Conservation (phyloP, 2,888 invertebrate species). For the Ptycholaimellus sp. region DNA sequence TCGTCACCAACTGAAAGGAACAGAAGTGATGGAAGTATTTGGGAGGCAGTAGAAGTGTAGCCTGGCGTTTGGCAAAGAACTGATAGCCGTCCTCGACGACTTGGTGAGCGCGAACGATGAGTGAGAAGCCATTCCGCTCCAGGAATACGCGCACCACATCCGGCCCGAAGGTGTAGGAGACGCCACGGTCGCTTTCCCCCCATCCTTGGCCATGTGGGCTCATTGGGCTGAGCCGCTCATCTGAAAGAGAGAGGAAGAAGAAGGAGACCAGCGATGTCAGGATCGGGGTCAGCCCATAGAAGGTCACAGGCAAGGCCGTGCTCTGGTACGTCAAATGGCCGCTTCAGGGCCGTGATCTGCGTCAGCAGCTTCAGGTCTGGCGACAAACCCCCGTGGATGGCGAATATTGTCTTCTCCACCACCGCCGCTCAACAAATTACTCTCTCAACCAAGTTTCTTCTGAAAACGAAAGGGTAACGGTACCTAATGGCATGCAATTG, state of each 20-base stretch:
- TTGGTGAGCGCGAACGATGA: conserved; percentile 12
- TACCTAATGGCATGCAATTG: conserved; percentile 34
- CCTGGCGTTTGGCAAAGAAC: conserved; percentile 33
- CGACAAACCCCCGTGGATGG: conserved; percentile 35
- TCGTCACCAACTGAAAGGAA: conserved; percentile 18
- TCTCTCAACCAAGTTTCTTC: too few relatives aligned
- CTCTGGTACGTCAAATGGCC: conserved; percentile 28
- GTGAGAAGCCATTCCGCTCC: not conserved
- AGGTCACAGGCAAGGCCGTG: conserved; percentile 29
- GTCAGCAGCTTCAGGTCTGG: conserved; percentile 31
- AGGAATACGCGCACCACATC: conserved; percentile 3
- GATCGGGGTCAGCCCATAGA: conserved; percentile 22
- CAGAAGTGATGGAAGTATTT: not conserved
- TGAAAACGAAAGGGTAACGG: too few relatives aligned
- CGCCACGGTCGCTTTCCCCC: conserved; percentile 35
- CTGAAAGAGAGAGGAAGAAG: not conserved
- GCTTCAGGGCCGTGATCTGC: conserved; percentile 15
- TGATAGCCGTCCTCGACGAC: conserved; percentile 36
- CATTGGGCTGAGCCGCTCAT: not conserved
- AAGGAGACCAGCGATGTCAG: conserved; percentile 3
- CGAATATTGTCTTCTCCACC: conserved; percentile 33
- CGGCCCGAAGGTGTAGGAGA: conserved; percentile 33
- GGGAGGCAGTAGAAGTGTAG: conserved; percentile 12
- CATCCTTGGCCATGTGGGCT: too few relatives aligned
- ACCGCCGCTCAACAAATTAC: too few relatives aligned